Evolutionary conservation across 2,797 vertebrate genomes (phyloP), one percentile per base, ranked within the genome.

Genomic region (Sebastes flavidus): DNA sequence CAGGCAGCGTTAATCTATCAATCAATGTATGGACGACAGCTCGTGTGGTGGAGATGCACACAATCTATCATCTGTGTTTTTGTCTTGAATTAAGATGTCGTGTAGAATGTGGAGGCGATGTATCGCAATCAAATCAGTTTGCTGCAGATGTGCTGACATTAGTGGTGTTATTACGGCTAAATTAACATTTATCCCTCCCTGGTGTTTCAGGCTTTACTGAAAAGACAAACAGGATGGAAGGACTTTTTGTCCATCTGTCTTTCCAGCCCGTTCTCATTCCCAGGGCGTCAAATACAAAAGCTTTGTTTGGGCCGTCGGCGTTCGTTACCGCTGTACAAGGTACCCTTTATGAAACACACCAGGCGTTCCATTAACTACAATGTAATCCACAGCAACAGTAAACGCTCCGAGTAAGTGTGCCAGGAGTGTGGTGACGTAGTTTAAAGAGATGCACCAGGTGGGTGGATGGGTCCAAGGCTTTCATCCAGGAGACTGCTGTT

Each of bases 171-270:
- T 65, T 54, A 49, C 7, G 10, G 32, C 11, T 72, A 22, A 71
- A 81, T 63, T 36, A 78, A 68, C 27, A 18, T 75, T 75, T 25
- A 22, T 13, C 24, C 62, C 16, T 69, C 60, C 32, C 46, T 25
- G 42, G 18, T 58, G 68, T 60, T 46, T 46, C 42, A 16, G 42
- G 42, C 36, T 18, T 65, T 59, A 18, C 52, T 22, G 16, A 10
- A 34, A 18, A 70, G 65, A 83, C 60, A 72, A 81, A 65, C 54
- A 69, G 30, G 24, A 38, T 49, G 16, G 22, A 61, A 42, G 52
- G 62, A 25, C 59, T 72, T 74, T 65, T 52, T n/a, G 46, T 71
- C 59, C 56, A 61, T 75, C 36, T 42, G 20, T 42, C 38, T 42
- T 16, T 42, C 0, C 38, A 42, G 38, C 38, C 38, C 38, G 5